Evolutionary conservation across 2,797 vertebrate species (phyloP), one percentile per base, ranked within the genome.

Genomic region (Acipenser oxyrinchus): DNA sequence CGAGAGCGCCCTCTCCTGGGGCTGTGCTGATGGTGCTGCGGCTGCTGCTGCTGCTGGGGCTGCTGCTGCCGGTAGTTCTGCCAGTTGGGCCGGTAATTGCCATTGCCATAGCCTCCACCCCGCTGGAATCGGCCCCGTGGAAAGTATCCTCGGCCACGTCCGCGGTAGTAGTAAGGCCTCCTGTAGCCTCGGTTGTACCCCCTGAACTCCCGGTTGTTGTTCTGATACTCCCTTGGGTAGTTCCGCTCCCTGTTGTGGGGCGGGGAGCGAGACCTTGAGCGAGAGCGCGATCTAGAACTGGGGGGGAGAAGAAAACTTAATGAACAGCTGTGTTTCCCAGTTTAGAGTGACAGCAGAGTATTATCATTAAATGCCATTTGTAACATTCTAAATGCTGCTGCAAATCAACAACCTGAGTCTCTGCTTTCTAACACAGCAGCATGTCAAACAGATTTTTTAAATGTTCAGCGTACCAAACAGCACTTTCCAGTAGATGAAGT

Each of bases 281-380:
- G 95, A 77, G 95, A 96, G 79, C 96, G 93, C 80, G 96, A 98
- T 85, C 93, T 95, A 80, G 94, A 97, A 86, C 95, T 98, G 82
- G 72, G 64, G 68, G 7, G 10, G 55, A n/a, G 55, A 58, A 58
- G 11, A 58, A n/a, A 6, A 58, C 12, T 2, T 8, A n/a, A 37
- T 37, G 23, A 37, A 37, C 3, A 4, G 23, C 23, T 37, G 23
- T 37, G 23, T 37, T 37, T 4, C 23, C 23, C 23, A 37, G 23
- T 37, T 37, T 37, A 37, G 23, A 37, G 23, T 18, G 15, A 18
- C 15, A 18, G 15, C 15, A 18, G 15, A 37, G 23, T 37, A 37
- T 37, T 37, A 37, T 37, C 23, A 37, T 37, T 37, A 37, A 3
- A 37, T 37, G 23, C 23, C 23, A 37, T 37, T 37, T 37, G 23